Evolutionary conservation across 2,888 invertebrate genomes (phyloP), one percentile per base, ranked within the genome.

Genomic region (Falcaria lacertinaria): DNA sequence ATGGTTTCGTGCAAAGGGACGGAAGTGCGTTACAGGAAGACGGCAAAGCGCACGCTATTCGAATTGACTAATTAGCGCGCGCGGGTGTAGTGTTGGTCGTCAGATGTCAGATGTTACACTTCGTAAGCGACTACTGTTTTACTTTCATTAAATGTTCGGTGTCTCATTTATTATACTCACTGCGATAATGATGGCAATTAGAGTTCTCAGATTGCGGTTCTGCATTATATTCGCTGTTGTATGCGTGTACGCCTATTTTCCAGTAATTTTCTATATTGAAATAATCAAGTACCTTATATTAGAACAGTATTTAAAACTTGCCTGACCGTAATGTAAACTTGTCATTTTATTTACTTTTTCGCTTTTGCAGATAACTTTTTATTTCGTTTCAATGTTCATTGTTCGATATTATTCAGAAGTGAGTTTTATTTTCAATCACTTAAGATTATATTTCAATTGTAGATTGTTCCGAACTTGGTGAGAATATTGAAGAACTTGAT

Each of bases 401-500:
- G 68, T 60, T 64, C 57, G 58, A 50, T 33, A 41, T 35, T 41
- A 37, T 11, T 32, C 39, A 15, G 14, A 32, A 36, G 5, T 55
- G 42, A 43, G 17, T 42, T 44, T 41, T 58, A 40, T 33, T 41
- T 38, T 16, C 14, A 19, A 54, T 15, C 44, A 39, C 48, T 46
- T 59, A 54, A 69, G 48, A 50, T 52, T 55, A 53, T 47, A 55
- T 48, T 66, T 75, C 75, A 55, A 67, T 91, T 91, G 44, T 91
- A 99, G 98, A 96, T 99, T 83, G 99, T 99, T 63, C 98, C 99
- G 47, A 99, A 98, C 85, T 91, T 99, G 84, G 99, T 99, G 67
- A 93, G 99, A 71, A 98, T 99, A 80, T 89, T 99, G 81, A 99
- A 99, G 90, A 99, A 98, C 85, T 91, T 99, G 57, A 98, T 99